These are phyloP conservation scores for Drosophila tristis DNA, from an alignment of 1,140 invertebrate species.

Conservation along the genomic window DNA sequence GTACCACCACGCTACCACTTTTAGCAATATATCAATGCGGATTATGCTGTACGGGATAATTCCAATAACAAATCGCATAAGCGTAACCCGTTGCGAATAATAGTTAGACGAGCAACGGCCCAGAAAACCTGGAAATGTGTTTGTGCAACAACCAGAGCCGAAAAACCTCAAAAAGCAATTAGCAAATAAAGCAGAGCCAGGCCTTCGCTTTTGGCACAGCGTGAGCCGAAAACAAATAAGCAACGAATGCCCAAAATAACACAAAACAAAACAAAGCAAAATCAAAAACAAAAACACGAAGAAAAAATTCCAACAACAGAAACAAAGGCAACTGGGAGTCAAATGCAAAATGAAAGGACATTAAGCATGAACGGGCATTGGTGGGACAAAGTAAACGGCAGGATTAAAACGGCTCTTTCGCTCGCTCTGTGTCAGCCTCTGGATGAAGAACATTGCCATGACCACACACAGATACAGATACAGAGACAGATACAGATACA, in stretches of 20 bases:
- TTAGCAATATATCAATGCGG: slow-evolving; percentile 1
- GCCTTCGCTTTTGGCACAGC: slow-evolving; percentile 17
- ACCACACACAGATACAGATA: slow-evolving; percentile 15
- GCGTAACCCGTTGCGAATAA: neutral
- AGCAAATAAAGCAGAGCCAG: slow-evolving; percentile 48
- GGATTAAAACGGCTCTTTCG: slow-evolving; percentile 49
- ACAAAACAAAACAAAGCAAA: slow-evolving; percentile 20
- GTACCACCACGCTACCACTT: neutral
- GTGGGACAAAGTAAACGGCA: slow-evolving; percentile 47
- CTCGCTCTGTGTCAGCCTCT: neutral
- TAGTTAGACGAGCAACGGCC: neutral
- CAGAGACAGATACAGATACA: neutral
- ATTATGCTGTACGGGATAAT: neutral
- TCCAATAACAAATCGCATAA: neutral
- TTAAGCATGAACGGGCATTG: slow-evolving; percentile 49
- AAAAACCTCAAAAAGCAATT: slow-evolving; percentile 58
- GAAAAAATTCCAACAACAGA: slow-evolving; percentile 27
- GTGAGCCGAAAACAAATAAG: slow-evolving; percentile 25
- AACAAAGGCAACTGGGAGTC: slow-evolving; percentile 53
- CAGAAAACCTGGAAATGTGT: neutral
- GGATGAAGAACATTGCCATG: slow-evolving; percentile 14
- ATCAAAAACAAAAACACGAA: slow-evolving; percentile 1
- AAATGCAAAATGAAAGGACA: slow-evolving; percentile 55
- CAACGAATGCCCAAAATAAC: slow-evolving; percentile 12
- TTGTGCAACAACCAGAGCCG: neutral